phyloP scores from a whole-genome alignment of 2,888 invertebrate species.

The Nephrotoma flavescens region DNA sequence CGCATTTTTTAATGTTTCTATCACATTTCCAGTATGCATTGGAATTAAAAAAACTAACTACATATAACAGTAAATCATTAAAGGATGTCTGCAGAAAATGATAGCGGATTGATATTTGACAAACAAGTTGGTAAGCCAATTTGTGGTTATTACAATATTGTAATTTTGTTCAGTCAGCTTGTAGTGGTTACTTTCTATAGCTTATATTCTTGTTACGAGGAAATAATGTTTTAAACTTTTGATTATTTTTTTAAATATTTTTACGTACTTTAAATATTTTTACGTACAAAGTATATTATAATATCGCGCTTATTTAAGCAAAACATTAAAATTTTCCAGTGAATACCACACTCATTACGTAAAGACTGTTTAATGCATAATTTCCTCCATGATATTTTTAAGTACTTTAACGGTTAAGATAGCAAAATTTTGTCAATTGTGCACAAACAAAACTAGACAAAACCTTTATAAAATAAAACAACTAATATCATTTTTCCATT shows the following conservation, averaged over 20 bases:
- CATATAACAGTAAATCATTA: too few species aligned
- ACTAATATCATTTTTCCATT: not conserved
- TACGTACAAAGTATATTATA: not conserved
- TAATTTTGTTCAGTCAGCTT: too few species aligned
- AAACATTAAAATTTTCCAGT: not conserved
- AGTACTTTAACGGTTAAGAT: not conserved
- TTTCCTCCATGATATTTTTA: not conserved
- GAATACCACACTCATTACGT: not conserved
- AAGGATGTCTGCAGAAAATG: too few species aligned
- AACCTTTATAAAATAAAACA: not conserved
- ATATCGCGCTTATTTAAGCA: not conserved
- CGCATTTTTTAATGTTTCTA: too few species aligned
- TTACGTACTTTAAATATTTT: not conserved
- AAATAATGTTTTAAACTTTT: too few species aligned
- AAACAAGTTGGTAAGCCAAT: too few species aligned
- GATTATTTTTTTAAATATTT: not conserved
- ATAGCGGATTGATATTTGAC: too few species aligned
- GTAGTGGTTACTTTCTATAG: too few species aligned
- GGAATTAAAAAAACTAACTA: too few species aligned
- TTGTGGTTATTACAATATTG: too few species aligned
- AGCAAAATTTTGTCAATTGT: not conserved
- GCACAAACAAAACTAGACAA: not conserved
- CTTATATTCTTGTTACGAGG: too few species aligned
- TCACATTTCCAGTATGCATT: too few species aligned
- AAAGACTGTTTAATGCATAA: not conserved